phyloP scores from a whole-genome alignment of 2,888 invertebrate genomes.

The Apoda limacodes region DNA sequence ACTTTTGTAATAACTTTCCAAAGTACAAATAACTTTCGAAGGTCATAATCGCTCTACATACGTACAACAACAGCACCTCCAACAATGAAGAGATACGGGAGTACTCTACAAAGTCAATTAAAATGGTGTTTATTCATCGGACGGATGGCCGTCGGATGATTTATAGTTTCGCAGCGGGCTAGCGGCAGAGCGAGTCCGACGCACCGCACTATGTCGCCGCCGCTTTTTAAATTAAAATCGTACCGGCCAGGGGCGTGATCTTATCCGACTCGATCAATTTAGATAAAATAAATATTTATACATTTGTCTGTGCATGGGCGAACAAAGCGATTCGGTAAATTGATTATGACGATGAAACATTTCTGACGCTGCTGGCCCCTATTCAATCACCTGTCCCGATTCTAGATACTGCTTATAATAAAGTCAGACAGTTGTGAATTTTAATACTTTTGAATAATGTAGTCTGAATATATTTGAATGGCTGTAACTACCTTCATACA shows the following conservation, averaged over 20 bases:
- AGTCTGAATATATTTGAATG: too few species aligned
- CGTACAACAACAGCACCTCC: too few species aligned
- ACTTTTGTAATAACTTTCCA: too few species aligned
- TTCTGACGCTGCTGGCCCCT: slow-evolving; percentile 41
- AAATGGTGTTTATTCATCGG: slow-evolving; percentile 60
- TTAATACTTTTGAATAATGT: too few species aligned
- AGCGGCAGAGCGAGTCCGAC: slow-evolving; percentile 35
- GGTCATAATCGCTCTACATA: background rate
- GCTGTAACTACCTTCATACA: too few species aligned
- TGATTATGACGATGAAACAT: slow-evolving; percentile 58
- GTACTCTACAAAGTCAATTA: slow-evolving; percentile 64
- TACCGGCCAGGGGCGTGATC: slow-evolving; percentile 57
- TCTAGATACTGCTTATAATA: slow-evolving; percentile 32
- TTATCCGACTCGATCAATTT: slow-evolving; percentile 67
- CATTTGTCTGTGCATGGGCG: slow-evolving; percentile 58
- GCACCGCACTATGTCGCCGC: slow-evolving; percentile 58
- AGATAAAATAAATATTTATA: slow-evolving; percentile 71
- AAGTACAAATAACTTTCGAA: too few species aligned
- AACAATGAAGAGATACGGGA: slow-evolving; percentile 37
- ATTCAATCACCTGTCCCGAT: slow-evolving; percentile 49
- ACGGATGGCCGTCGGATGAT: slow-evolving; percentile 46
- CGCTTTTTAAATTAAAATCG: slow-evolving; percentile 64
- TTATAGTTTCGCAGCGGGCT: slow-evolving; percentile 67
- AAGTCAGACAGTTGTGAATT: slow-evolving; percentile 16
- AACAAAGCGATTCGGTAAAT: slow-evolving; percentile 64